Conservation (phyloP, 30 jellyfish, hydroid and myxozoan species). For the Chrysaora quinquecirrha region DNA sequence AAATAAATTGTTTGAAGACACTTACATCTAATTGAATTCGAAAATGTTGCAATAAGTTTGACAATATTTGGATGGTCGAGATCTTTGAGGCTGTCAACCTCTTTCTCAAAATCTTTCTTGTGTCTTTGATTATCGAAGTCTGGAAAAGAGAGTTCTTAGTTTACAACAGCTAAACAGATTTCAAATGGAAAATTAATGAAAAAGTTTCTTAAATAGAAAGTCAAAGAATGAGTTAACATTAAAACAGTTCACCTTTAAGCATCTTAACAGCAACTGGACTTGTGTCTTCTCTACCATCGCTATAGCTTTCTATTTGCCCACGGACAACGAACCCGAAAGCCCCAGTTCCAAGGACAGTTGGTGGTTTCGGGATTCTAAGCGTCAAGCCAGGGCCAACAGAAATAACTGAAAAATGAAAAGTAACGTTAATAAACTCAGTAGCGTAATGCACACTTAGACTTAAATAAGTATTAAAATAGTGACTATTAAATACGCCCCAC, state of each 20-base stretch:
- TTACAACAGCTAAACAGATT: too few species aligned
- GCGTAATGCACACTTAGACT: too few species aligned
- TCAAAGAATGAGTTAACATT: neutral
- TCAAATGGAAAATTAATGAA: too few species aligned
- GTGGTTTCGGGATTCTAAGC: neutral
- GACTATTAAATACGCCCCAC: too few species aligned
- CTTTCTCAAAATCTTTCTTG: slow-evolving; percentile 18
- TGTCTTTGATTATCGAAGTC: slow-evolving; percentile 19
- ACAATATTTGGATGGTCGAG: slow-evolving; percentile 29
- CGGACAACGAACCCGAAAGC: slow-evolving; percentile 10
- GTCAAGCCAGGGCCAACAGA: neutral
- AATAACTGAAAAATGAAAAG: neutral
- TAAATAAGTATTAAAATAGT: too few species aligned
- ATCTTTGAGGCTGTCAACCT: slow-evolving; percentile 2
- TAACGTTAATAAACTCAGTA: too few species aligned
- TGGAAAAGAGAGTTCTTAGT: too few species aligned
- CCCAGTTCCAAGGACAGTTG: slow-evolving; percentile 10
- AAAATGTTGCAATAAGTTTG: neutral
- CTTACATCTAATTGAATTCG: slow-evolving; percentile 6
- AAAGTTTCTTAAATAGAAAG: too few species aligned
- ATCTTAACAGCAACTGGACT: neutral
- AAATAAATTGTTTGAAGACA: too few species aligned
- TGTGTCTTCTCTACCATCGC: neutral
- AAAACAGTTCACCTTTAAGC: neutral
- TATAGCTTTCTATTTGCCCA: neutral